Base-by-base conservation (phyloP, 2,113 vertebrate genomes). In the Siniperca knerii region DNA sequence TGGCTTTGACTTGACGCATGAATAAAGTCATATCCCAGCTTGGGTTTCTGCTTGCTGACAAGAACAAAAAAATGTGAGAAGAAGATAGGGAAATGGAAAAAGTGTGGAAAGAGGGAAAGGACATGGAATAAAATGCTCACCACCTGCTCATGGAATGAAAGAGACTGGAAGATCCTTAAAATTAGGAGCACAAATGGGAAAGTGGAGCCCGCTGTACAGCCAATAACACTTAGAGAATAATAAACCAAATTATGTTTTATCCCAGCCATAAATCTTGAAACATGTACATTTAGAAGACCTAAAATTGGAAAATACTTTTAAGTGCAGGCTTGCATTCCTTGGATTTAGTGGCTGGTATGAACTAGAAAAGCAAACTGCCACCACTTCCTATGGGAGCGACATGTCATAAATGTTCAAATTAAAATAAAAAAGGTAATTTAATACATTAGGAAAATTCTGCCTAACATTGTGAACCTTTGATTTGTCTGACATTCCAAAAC, bases 1-100 rank as follows among this genome's bases (percentile, higher is more conserved):
- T 90, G 67, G 61, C 66, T 55, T 46, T 64, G 29, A 75, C 11
- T 81, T 73, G 58, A 84, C 6, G 55, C 62, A 77, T 86, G 70
- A 87, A 84, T 86, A 61, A 85, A 89, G 75, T 83, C 55, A 78
- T 75, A 77, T 79, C 55, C 23, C 83, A 68, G 66, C 60, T 79
- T 79, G 75, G 57, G 65, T 65, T 80, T 82, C 66, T 60, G 62
- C 73, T 81, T 62, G 46, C 71, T 88, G 83, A 87, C 72, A 79
- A 67, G 54, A 86, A 79, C 8, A 78, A 79, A 69, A 77, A 44
- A 8, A 66, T 57, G 42, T 33, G 25, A 86, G 82, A 72, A 66
- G 40, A 67, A 73, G n/a, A 70, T 10, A 57, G 7, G 48, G 42
- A 54, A 58, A 35, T 20, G 61, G 44, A 75, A 76, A 75, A 87